Conservation (phyloP, 1,140 invertebrate genomes). For the Tetragonula clypearis region DNA sequence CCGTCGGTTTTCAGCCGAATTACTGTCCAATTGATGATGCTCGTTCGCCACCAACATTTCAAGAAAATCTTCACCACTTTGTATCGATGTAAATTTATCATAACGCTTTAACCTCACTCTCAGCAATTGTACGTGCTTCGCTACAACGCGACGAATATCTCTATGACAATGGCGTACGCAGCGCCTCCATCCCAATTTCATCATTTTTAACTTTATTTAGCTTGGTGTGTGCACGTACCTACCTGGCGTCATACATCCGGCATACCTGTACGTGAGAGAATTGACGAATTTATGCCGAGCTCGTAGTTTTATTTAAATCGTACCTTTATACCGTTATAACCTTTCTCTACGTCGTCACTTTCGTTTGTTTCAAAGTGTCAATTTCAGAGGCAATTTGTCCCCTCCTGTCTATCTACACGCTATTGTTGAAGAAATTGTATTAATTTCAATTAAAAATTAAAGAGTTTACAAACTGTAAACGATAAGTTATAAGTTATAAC, state of each 20-base stretch:
- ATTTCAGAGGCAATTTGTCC: background rate
- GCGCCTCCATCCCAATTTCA: background rate
- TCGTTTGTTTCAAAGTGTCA: background rate
- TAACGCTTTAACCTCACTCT: slow-evolving; percentile 10
- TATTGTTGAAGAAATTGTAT: background rate
- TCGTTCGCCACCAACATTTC: background rate
- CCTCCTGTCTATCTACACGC: background rate
- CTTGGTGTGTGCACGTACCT: background rate
- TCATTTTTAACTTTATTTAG: too few relatives aligned
- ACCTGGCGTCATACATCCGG: too few relatives aligned
- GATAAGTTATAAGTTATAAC: background rate
- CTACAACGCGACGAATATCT: background rate
- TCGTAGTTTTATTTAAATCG: background rate
- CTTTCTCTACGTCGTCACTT: too few relatives aligned
- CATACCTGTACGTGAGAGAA: too few relatives aligned
- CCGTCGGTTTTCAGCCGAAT: background rate
- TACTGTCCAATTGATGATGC: background rate
- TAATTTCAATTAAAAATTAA: background rate
- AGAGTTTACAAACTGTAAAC: background rate
- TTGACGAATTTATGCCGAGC: background rate
- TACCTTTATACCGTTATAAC: too few relatives aligned
- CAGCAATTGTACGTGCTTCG: background rate
- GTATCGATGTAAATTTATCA: slow-evolving; percentile 36
- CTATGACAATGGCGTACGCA: background rate
- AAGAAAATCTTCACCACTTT: background rate